Percentiles rank a stretch among this genome's conserved stretches.
Conservation (phyloP, 2,113 vertebrate species). For the Eurystomus gularis region DNA sequence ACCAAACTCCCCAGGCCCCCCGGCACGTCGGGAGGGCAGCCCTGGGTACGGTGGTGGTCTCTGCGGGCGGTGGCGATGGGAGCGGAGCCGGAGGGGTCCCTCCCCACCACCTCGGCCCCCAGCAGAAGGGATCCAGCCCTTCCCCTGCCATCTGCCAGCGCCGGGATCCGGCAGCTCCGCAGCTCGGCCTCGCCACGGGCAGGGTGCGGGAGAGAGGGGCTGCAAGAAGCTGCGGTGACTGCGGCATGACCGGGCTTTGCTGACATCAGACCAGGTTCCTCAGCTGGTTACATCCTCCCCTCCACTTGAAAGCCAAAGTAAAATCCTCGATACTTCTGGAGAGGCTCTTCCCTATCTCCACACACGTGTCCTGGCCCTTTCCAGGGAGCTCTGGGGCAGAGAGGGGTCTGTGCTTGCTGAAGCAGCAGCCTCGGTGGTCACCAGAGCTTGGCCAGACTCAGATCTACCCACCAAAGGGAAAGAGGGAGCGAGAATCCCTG, state of each 20-base stretch:
- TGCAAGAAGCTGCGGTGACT: no score
- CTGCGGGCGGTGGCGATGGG: no score
- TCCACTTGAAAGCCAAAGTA: not conserved
- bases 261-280: not conserved
- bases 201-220: not conserved
- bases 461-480: not conserved
- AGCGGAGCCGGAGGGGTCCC: not conserved
- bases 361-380: not conserved
- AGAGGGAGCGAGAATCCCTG: not conserved
- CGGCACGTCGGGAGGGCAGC: not conserved
- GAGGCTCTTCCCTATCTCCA: not conserved
- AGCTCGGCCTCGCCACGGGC: not conserved
- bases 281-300: no score
- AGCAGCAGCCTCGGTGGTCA: not conserved
- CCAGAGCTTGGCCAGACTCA: not conserved
- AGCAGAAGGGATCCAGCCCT: not conserved
- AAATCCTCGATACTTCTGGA: not conserved
- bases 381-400: not conserved
- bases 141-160: not conserved
- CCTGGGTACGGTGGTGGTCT: accelerated
- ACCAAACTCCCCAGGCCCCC: not conserved
- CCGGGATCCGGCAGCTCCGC: not conserved
- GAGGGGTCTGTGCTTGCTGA: not conserved
- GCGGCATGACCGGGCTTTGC: not conserved
- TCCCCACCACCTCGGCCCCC: not conserved